Percentiles rank a stretch among this genome's conserved stretches.
phyloP scores from a whole-genome alignment of 2,113 vertebrate genomes.

The Chrysemys picta region DNA sequence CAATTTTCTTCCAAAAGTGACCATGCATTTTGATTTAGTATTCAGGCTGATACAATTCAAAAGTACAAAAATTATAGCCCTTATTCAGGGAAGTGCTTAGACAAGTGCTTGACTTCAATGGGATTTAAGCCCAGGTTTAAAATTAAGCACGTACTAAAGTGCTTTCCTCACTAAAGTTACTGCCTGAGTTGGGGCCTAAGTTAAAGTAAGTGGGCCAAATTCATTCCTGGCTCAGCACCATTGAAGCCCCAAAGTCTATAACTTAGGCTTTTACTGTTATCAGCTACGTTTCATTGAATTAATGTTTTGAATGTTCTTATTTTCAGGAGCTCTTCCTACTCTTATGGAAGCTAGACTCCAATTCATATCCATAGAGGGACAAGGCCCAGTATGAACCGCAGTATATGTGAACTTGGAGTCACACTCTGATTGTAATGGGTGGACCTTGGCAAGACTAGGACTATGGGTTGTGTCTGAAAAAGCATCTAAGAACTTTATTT shows the following conservation, averaged over 20 bases:
- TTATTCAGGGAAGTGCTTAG: neutral
- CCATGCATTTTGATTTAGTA: conserved; percentile 52
- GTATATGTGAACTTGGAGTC: neutral
- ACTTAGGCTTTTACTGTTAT: neutral
- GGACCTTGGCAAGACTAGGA: neutral
- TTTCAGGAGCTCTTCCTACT: neutral
- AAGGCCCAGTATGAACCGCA: neutral
- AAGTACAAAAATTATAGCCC: conserved; percentile 15
- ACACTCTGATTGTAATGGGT: neutral
- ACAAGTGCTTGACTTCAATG: neutral
- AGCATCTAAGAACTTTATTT: neutral
- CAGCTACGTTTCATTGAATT: neutral
- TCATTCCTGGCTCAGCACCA: neutral
- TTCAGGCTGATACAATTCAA: conserved; percentile 19
- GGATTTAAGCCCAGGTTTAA: neutral
- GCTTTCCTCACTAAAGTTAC: neutral
- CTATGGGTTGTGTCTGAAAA: neutral
- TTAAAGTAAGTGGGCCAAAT: neutral
- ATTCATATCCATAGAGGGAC: neutral
- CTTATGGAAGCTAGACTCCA: neutral
- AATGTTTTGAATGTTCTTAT: neutral
- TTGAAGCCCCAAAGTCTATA: neutral
- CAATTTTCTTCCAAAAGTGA: conserved; percentile 35
- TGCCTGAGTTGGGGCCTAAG: neutral
- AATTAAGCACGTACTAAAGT: neutral